Conservation (phyloP, 2,113 vertebrate genomes). For the Epinephelus moara region DNA sequence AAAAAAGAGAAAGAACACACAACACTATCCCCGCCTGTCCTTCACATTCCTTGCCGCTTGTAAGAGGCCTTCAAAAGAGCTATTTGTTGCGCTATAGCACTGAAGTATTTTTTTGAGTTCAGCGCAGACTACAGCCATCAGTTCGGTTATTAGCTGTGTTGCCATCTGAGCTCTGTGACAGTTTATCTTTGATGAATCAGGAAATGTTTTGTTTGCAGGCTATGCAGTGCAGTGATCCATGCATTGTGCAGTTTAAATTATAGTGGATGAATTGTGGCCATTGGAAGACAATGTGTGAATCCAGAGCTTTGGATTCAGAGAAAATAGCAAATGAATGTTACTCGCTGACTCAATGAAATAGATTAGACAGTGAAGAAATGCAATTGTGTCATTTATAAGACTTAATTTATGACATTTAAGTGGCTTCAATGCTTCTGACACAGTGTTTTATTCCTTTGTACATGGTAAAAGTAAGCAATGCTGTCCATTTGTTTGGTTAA, state of each 20-base stretch:
- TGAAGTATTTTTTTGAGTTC: background rate
- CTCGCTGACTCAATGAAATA: background rate
- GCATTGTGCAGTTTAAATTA: background rate
- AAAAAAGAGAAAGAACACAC: background rate
- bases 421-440: background rate
- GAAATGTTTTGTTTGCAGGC: background rate
- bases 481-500: background rate
- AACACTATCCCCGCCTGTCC: conserved; percentile 5
- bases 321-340: background rate
- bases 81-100: conserved; percentile 1
- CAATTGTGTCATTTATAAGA: background rate
- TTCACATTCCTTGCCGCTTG: conserved; percentile 6
- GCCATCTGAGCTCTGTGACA: background rate
- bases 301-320: background rate
- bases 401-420: background rate
- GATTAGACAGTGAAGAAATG: background rate
- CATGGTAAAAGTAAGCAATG: background rate
- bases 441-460: background rate
- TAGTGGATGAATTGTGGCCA: background rate
- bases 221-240: background rate
- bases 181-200: conserved; percentile 8
- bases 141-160: background rate
- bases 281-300: background rate
- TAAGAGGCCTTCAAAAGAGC: conserved; percentile 22
- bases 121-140: background rate